These are phyloP conservation scores for Drosophila kuntzei DNA, from an alignment of 2,888 invertebrate species.

Conservation along the genomic window DNA sequence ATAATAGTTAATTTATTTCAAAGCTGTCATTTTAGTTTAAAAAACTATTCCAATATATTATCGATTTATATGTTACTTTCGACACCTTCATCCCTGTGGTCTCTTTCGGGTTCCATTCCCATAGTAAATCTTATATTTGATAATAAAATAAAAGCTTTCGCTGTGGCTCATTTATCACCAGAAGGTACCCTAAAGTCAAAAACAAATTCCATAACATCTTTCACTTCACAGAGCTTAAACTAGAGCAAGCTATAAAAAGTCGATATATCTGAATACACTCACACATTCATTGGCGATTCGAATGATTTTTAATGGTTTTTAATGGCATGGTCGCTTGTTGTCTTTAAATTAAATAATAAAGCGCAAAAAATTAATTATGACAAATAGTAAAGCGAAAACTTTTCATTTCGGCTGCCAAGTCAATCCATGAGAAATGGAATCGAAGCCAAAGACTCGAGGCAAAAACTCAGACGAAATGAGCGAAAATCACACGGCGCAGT, in stretches of 20 bases:
- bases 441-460: constrained; percentile 17
- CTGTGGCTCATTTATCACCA: constrained; percentile 57
- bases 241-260: constrained; percentile 57
- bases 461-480: constrained; percentile 39
- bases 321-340: constrained; percentile 46
- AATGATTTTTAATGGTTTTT: constrained; percentile 51
- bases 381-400: constrained; percentile 73
- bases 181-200: constrained; percentile 18
- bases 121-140: constrained; percentile 18
- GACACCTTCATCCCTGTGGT: constrained; percentile 4
- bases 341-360: constrained; percentile 64
- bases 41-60: constrained; percentile 8
- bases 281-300: constrained; percentile 20
- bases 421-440: constrained; percentile 16
- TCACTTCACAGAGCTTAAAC: constrained; percentile 41
- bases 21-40: background rate
- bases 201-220: constrained; percentile 42
- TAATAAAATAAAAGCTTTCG: constrained; percentile 57
- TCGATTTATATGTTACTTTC: constrained; percentile 1
- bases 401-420: constrained; percentile 60
- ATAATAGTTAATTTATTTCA: background rate
- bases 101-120: constrained; percentile 23
- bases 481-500: constrained; percentile 43
- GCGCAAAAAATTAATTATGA: constrained; percentile 73
- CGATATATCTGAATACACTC: constrained; percentile 27